These are phyloP conservation scores for Steinernema feltiae DNA, from an alignment of 1,140 invertebrate species.

Conservation along the genomic window DNA sequence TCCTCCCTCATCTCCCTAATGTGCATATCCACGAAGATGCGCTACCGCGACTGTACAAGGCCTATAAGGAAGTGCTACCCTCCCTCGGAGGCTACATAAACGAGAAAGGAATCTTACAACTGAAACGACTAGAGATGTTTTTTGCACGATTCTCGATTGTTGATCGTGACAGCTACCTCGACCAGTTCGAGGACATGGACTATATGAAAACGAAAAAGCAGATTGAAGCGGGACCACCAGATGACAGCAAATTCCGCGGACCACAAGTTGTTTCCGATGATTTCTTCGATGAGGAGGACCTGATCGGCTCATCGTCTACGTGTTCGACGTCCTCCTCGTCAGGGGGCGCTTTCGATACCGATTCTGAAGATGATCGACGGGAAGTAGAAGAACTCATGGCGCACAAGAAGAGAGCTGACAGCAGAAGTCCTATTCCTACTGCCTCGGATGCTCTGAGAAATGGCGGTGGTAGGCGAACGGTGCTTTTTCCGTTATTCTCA, in stretches of 20 bases:
- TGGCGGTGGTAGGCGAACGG: conserved; percentile 8
- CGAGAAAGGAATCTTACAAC: conserved; percentile 67
- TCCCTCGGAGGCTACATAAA: conserved; percentile 70
- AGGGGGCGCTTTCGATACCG: conserved; percentile 35
- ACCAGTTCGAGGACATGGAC: conserved; percentile 75
- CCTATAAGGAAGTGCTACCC: conserved; percentile 79
- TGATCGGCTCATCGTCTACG: conserved; percentile 60
- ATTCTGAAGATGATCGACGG: conserved; percentile 48
- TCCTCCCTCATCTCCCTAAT: conserved; percentile 90
- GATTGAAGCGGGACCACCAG: conserved; percentile 59
- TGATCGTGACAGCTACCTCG: conserved; percentile 77
- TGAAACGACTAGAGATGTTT: conserved; percentile 78
- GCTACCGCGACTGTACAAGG: conserved; percentile 75
- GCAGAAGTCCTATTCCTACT: neutral
- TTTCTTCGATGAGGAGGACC: conserved; percentile 15
- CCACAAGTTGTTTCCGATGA: conserved; percentile 27
- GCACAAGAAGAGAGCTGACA: neutral
- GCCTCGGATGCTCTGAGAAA: neutral
- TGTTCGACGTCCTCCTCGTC: conserved; percentile 58
- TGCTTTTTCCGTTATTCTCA: neutral
- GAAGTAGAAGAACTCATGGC: conserved; percentile 45
- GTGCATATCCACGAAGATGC: conserved; percentile 85
- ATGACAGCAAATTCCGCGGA: conserved; percentile 20
- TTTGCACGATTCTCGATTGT: conserved; percentile 71
- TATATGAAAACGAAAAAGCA: conserved; percentile 73